These are phyloP conservation scores for Drosophila gunungcola DNA, from an alignment of 1,140 invertebrate species.

Conservation along the genomic window DNA sequence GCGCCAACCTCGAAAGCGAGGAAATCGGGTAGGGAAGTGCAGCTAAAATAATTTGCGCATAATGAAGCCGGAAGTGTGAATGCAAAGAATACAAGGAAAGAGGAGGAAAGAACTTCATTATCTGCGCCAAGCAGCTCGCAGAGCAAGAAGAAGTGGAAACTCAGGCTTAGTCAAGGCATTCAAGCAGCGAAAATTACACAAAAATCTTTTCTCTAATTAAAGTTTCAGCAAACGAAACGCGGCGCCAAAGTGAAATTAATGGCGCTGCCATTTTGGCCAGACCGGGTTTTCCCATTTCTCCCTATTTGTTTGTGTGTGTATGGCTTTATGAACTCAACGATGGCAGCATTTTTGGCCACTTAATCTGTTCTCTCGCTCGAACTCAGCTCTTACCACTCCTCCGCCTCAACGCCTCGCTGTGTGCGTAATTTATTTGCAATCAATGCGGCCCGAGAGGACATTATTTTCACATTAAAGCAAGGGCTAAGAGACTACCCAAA, in stretches of 20 bases:
- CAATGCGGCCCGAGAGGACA: conserved; percentile 75
- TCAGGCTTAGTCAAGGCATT: conserved; percentile 43
- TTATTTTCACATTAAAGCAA: conserved; percentile 79
- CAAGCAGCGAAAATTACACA: conserved; percentile 73
- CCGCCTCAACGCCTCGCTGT: conserved; percentile 19
- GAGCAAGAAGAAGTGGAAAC: conserved; percentile 12
- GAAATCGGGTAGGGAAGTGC: conserved; percentile 55
- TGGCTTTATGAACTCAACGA: conserved; percentile 68
- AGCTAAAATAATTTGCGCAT: conserved; percentile 82
- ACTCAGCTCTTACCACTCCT: conserved; percentile 9
- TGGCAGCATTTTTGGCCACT: conserved; percentile 57
- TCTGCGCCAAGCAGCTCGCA: conserved; percentile 44
- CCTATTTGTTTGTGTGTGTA: conserved; percentile 1
- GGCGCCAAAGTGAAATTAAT: conserved; percentile 81
- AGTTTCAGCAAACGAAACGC: conserved; percentile 67
- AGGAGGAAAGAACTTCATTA: conserved; percentile 77
- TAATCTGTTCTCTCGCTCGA: conserved; percentile 61
- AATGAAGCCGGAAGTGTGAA: conserved; percentile 83
- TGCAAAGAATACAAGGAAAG: conserved; percentile 69
- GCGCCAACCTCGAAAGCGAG: conserved; percentile 19
- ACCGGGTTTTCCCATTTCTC: conserved; percentile 13
- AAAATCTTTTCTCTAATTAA: conserved; percentile 82
- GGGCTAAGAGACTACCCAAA: conserved; percentile 8
- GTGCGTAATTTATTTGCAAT: conserved; percentile 81
- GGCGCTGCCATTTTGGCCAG: conserved; percentile 54